Evolutionary conservation across 2,113 vertebrate genomes (phyloP), one percentile per base, ranked within the genome.

Genomic region (Forbesichthys papilliferus): DNA sequence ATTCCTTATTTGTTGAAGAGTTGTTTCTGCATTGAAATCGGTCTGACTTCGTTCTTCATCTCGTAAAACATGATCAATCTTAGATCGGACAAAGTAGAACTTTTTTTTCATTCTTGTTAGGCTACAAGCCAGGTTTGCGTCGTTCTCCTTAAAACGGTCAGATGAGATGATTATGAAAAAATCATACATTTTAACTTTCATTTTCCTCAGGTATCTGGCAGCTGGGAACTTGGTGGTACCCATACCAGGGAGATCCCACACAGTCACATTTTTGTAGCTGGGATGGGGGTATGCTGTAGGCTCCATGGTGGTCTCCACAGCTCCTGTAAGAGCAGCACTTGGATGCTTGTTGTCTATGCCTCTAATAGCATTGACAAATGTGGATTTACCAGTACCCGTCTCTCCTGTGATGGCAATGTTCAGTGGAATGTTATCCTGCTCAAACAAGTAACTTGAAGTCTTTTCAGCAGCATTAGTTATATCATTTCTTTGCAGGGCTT

Each of bases 231-330:
- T 78, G 0, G 87, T 88, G 0, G 86, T 82, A 34, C 92, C 90
- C 0, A 92, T 89, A 9, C 93, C 93, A 0, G 93, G 93, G 3
- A 94, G 89, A 68, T 93, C 91, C 92, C 93, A 93, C 49, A 93
- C 36, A 47, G 74, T 87, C 60, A 93, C 87, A 1, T 89, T 84
- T 0, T 84, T 79, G 9, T 87, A 78, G 49, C 80, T 87, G 0
- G 91, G 91, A 51, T 92, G 87, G 0, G 76, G 48, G 56, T 93
- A 93, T 34, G 66, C 51, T 0, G 76, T 81, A 4, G 87, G 83
- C 0, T 76, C 70, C 64, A 48, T 63, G 0, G 92, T 93, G 78
- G 92, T 93, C 61, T 93, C 92, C 36, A 90, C 81, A 0, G 88
- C 80, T 1, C 91, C 92, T 0, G 93, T 93, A 54, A 74, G 62